Base-by-base conservation (phyloP, 2,113 vertebrate genomes). In the Nicator chloris region DNA sequence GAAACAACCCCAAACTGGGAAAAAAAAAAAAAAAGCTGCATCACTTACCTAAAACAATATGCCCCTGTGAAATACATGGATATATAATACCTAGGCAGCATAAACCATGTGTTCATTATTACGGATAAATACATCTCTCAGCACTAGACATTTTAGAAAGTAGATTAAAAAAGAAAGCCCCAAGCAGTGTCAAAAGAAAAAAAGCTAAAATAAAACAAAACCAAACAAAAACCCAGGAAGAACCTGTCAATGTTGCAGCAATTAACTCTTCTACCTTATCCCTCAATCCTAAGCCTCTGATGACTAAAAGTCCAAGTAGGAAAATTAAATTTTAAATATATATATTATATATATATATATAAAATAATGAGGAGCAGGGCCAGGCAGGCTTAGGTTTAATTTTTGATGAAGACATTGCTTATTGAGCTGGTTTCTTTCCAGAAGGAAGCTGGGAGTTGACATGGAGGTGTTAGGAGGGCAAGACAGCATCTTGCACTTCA, bases 301-400 rank as follows among this genome's bases (percentile, higher is more conserved):
- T 68, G 78, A 73, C 42, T 93, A 2, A 50, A 64, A 94, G 73
- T 39, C 64, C 39, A 71, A 88, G 24, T 8, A 83, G 92, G 22
- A 91, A 82, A 73, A 66, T 59, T 30, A 44, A 56, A 88, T 81
- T 9, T 20, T 28, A 33, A 9, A 23, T 11, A 39, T 35, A 21
- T 30, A 20, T 13, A 35, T 8, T 11, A 23, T 11, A 39, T 35
- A 21, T 30, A 20, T 13, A 35, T 8, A 35, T 23, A 39, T 39
- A 9, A 12, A 35, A 15, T 15, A 77, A 78, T 14, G 10, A 75
- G 16, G 8, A 94, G 26, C n/a, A 78, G 45, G 45, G 86, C 82
- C 90, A 96, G 83, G 42, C 35, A 91, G 86, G 63, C 31, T 95
- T 93, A 84, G 64, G 61, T 93, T 97, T 95, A 87, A 90, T 82